Base-by-base conservation (phyloP, 2,797 vertebrate genomes). In the Discoglossus pictus region DNA sequence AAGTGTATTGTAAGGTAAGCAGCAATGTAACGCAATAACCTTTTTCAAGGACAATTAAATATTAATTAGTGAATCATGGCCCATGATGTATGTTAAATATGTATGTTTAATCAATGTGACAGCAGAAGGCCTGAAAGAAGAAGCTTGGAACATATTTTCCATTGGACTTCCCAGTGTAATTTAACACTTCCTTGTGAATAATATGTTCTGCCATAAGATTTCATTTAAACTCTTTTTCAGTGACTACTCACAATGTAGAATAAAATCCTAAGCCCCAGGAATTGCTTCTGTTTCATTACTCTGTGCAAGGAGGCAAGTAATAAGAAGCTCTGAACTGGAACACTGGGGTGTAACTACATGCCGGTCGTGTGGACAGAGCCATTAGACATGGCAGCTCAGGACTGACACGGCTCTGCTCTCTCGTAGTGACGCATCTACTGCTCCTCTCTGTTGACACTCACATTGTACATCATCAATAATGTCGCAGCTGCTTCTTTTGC, bases 31-130 rank as follows among this genome's bases (percentile, higher is more conserved):
- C 8, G 8, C 6, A 4, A 16, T 50, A 34, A 27, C n/a, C 20
- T 16, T 35, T 17, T 44, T 23, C 38, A 64, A 44, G 61, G 35
- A 40, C 48, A 42, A 63, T 53, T 31, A 63, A 58, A 67, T 59
- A 50, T 67, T 67, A 58, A 67, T 58, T 59, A 59, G 53, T 24
- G n/a, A 58, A 50, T 50, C 7, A 7, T 31, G 43, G 25, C 13
- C 42, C 20, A 34, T n/a, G n/a, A n/a, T n/a, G n/a, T n/a, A n/a
- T n/a, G n/a, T n/a, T n/a, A n/a, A n/a, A n/a, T n/a, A n/a, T 48
- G 34, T 40, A 40, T 27, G 23, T 16, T 62, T 31, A 27, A 48
- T 59, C 7, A 40, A 39, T 42, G 20, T 50, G 54, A 67, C 44
- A 58, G 53, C 6, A 12, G 11, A 39, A 27, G 21, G 35, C 36